These are phyloP conservation scores for Drosophila littoralis DNA, from an alignment of 1,140 invertebrate genomes.

Conservation along the genomic window DNA sequence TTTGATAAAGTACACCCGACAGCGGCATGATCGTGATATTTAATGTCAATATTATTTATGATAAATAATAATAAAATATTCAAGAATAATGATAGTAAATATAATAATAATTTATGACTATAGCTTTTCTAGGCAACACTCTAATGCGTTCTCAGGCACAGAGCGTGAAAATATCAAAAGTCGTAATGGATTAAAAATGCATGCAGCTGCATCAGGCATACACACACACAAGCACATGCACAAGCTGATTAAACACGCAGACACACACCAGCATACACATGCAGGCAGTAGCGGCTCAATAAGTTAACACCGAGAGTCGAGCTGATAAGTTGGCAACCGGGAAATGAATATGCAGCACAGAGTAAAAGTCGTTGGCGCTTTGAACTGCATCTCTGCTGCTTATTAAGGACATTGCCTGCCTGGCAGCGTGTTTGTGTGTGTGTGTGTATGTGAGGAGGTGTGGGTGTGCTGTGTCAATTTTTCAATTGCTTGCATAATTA, in stretches of 20 bases:
- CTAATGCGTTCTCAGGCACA: conserved; percentile 13
- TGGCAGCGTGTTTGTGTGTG: neutral
- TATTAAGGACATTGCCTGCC: conserved; percentile 23
- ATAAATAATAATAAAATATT: neutral
- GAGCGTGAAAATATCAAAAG: conserved; percentile 25
- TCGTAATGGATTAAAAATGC: conserved; percentile 50
- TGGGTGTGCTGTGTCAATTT: conserved; percentile 42
- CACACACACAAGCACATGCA: neutral
- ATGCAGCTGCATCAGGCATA: conserved; percentile 10
- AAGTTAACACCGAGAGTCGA: conserved; percentile 34
- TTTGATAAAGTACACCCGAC: too few species aligned
- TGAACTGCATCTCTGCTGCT: conserved; percentile 35
- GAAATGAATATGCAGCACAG: conserved; percentile 17
- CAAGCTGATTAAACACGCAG: conserved; percentile 36
- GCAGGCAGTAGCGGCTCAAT: conserved; percentile 34
- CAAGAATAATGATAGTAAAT: neutral
- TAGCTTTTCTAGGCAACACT: neutral
- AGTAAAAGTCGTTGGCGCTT: conserved; percentile 39
- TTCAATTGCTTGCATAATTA: conserved; percentile 62
- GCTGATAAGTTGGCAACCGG: conserved; percentile 37
- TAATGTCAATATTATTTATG: too few species aligned
- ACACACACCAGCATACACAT: conserved; percentile 8
- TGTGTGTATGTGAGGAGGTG: neutral
- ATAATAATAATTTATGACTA: neutral
- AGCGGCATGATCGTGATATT: too few species aligned